phyloP scores from a whole-genome alignment of 2,113 vertebrate species.

The Callaeas wilsoni region DNA sequence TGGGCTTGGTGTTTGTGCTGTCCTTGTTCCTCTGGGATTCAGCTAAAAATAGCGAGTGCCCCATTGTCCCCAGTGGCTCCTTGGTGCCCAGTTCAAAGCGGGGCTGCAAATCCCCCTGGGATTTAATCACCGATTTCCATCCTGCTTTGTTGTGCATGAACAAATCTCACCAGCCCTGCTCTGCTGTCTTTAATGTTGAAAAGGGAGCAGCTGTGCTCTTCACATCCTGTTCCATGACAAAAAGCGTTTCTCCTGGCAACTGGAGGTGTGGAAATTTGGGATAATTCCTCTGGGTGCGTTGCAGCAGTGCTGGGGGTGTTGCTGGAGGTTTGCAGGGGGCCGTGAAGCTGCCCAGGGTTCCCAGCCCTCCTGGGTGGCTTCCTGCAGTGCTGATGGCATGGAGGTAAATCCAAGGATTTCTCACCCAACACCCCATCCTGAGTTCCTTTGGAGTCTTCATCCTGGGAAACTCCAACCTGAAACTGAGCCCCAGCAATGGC shows the following conservation, averaged over 20 bases:
- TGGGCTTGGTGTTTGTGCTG: background rate
- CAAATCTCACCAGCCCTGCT: background rate
- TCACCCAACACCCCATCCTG: background rate
- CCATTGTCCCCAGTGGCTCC: background rate
- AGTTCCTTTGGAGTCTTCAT: background rate
- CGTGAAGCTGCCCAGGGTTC: background rate
- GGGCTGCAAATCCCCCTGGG: background rate
- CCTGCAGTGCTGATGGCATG: background rate
- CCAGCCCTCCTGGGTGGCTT: background rate
- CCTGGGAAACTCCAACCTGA: background rate
- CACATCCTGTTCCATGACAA: background rate
- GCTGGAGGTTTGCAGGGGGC: background rate
- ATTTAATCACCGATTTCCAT: background rate
- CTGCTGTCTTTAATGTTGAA: background rate
- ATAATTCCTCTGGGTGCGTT: background rate
- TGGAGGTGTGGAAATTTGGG: background rate
- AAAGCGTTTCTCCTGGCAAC: conserved; percentile 11
- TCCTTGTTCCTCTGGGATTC: background rate
- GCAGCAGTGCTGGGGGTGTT: background rate
- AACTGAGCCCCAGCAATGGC: background rate
- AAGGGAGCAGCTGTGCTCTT: background rate
- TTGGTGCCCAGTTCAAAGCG: background rate
- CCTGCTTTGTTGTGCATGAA: background rate
- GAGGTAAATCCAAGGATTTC: background rate
- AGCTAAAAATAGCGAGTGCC: background rate